A percentile compares a stretch with the other conserved stretches of the same genome.
Conservation (phyloP, 2,113 vertebrate genomes). For the Proteles cristata region DNA sequence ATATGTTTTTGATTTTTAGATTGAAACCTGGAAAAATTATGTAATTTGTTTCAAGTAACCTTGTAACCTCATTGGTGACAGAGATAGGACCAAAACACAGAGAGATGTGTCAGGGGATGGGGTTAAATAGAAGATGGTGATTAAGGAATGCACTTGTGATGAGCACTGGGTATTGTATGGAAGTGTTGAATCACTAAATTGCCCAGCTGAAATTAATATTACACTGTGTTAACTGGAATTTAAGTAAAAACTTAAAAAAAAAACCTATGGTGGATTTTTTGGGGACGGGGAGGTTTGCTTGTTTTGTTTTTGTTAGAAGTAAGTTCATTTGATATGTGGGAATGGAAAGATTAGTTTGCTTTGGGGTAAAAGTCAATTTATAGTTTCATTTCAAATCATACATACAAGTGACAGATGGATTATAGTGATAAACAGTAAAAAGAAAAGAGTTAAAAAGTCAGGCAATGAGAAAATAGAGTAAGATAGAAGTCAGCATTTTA, state of each 20-base stretch:
- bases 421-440: constrained; percentile 16
- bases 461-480: constrained; percentile 4
- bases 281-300: neutral
- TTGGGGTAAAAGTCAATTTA: neutral
- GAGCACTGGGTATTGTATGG: neutral
- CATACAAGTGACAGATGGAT: neutral
- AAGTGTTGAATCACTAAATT: neutral
- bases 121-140: neutral
- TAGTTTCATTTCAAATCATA: neutral
- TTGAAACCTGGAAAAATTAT: neutral
- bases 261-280: neutral
- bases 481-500: constrained; percentile 10
- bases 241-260: neutral
- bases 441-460: neutral
- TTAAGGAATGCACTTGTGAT: neutral
- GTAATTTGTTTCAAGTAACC: neutral
- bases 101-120: neutral
- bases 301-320: neutral
- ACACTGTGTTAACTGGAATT: neutral
- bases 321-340: neutral
- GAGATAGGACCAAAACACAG: neutral
- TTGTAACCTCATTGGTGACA: neutral
- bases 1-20: neutral
- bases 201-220: neutral
- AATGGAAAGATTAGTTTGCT: constrained; percentile 3